These are phyloP conservation scores for Cynopterus brachyotis DNA, from an alignment of 2,113 vertebrate species.

Conservation along the genomic window DNA sequence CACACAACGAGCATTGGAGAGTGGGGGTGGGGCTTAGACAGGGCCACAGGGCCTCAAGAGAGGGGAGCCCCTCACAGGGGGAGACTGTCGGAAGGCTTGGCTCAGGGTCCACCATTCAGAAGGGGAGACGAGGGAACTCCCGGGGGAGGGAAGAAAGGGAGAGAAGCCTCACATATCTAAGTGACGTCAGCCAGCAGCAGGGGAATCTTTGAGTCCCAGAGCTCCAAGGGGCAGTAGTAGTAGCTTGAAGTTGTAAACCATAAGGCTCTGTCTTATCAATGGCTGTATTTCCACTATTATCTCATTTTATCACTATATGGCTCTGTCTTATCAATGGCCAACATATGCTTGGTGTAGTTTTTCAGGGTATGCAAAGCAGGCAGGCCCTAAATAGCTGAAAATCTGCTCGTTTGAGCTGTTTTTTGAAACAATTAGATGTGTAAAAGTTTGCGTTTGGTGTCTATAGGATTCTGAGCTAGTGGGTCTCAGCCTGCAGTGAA, in stretches of 20 bases:
- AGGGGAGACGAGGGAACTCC: neutral
- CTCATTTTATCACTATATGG: neutral
- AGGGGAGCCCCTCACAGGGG: neutral
- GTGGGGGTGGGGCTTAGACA: no score
- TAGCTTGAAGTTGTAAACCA: neutral
- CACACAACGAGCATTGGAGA: neutral
- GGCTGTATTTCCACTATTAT: neutral
- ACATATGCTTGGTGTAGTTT: neutral
- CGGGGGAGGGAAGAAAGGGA: accelerated
- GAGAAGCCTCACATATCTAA: neutral
- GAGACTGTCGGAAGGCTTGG: neutral
- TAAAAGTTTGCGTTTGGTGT: neutral
- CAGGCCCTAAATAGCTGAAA: neutral
- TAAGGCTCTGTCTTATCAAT: neutral
- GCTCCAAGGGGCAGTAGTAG: neutral
- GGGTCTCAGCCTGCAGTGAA: neutral
- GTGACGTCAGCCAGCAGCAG: neutral
- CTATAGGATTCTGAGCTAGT: neutral
- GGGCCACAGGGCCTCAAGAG: neutral
- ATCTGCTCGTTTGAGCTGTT: neutral
- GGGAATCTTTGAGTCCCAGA: neutral
- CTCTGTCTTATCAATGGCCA: neutral
- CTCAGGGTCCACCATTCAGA: neutral
- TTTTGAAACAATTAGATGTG: neutral
- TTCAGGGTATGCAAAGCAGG: neutral